Base-by-base conservation (phyloP, 2,797 vertebrate genomes). In the Gobio occitaniae region DNA sequence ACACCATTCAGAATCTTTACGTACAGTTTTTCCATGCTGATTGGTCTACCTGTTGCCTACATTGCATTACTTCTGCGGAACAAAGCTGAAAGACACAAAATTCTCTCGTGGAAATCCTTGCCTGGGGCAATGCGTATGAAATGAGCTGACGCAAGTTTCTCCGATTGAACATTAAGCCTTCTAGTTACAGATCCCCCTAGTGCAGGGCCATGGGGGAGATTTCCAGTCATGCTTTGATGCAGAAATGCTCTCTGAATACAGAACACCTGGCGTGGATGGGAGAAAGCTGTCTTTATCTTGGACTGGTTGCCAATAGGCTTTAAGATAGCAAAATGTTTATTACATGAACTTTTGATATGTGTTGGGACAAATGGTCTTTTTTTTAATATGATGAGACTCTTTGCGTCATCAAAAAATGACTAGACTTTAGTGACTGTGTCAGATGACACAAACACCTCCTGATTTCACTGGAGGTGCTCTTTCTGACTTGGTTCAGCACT, bases 71-170 rank as follows among this genome's bases (percentile, higher is more conserved):
- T 85, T 70, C 71, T 50, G 25, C 15, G 19, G 38, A 52, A 44
- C 41, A 84, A 80, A 50, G 47, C 48, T 17, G 21, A 48, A 52
- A 41, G 44, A 68, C 44, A 59, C 50, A 54, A 76, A 87, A 80
- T 68, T 17, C 75, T 63, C 82, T 82, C 44, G 44, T 70, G 63
- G 13, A 83, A 84, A 83, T 77, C 78, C 63, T 86, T 78, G 87
- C 87, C 86, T 19, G 29, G 48, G 87, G 87, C 86, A 21, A 71
- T 44, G 68, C 76, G 80, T 54, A 70, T 87, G 77, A 69, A 82
- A 61, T n/a, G 32, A 68, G 83, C 38, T 50, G 75, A 87, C 25
- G 72, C 66, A 74, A 63, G 79, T 79, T 86, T 86, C n/a, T 69
- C 9, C 6, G 21, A 68, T 4, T 44, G 29, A 88, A 56, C 66